Base-by-base conservation (phyloP, 2,888 invertebrate species). In the Apamea anceps region DNA sequence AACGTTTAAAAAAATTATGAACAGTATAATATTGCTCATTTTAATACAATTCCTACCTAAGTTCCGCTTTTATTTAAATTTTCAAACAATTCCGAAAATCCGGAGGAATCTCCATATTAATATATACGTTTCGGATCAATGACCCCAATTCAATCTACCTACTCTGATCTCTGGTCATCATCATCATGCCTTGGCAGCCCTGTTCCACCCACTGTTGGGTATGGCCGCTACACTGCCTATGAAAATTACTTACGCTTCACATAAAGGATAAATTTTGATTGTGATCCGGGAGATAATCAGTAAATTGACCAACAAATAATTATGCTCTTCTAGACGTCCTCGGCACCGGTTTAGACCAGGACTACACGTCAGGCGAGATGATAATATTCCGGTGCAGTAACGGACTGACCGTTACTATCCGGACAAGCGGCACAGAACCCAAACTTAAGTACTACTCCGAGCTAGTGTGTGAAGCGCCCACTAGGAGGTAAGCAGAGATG, bases 391-490 rank as follows among this genome's bases (percentile, higher is more conserved):
- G 98, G 15, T 99, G 99, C 94, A 97, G 97, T 75, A 99, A 98
- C 95, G 99, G 99, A 0, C 97, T 99, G 85, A 98, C 98, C 15
- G 98, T 98, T 2, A 99, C 99, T 0, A 96, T 99, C 57, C 97
- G 99, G 86, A 99, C 99, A 1, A 99, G 99, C 94, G 99, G 99
- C 70, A 99, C 99, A 0, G 99, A 99, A 94, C 99, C 99, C 66
- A 99, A 99, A 95, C 98, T 99, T 91, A 99, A 99, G 96, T 99
- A 99, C 96, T 99, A 99, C 96, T 98, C 99, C 0, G 99, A 99
- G 95, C 97, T 99, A 79, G 98, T 98, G 87, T 98, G 98, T 81
- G 63, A 88, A 0, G 95, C 95, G 0, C 75, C 88, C 10, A 91
- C 92, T 0, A 54, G 60, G 2, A 82, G 90, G 96, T 96, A 57